Percentiles rank a stretch among this genome's conserved stretches.
phyloP scores from a whole-genome alignment of 2,113 vertebrate species.

The Mastomys coucha region DNA sequence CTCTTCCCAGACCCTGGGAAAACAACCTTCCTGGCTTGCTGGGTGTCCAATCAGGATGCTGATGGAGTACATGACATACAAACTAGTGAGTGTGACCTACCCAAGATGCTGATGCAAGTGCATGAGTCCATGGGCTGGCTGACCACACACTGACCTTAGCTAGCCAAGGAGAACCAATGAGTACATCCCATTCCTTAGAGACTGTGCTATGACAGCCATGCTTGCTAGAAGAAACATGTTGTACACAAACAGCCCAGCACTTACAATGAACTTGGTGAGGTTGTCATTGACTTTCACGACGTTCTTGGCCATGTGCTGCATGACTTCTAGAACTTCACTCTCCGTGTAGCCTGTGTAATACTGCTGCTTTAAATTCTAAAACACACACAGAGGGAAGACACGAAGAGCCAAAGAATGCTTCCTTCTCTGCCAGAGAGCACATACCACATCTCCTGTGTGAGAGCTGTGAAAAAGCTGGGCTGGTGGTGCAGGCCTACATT shows the following conservation, averaged over 20 bases:
- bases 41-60: too few relatives aligned
- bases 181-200: not conserved
- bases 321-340: constrained; percentile 86
- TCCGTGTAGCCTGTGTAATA: constrained; percentile 93
- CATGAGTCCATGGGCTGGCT: not conserved
- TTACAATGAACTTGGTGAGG: constrained; percentile 91
- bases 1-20: not conserved
- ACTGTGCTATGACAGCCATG: not conserved
- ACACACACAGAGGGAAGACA: not conserved
- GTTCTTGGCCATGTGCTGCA: constrained; percentile 96
- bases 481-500: not conserved
- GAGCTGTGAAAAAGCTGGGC: not conserved
- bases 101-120: rapidly evolving
- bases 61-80: too few relatives aligned
- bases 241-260: constrained; percentile 58
- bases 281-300: constrained; percentile 91
- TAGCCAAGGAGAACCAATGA: too few relatives aligned
- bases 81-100: too few relatives aligned
- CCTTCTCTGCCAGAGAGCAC: not conserved
- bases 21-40: not conserved
- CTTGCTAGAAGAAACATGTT: not conserved
- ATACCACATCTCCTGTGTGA: not conserved
- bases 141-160: not conserved
- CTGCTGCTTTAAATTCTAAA: constrained; percentile 91
- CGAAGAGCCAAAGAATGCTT: not conserved